Evolutionary conservation across 2,888 invertebrate genomes (phyloP), one percentile per base, ranked within the genome.

Genomic region (Morpho helenor): DNA sequence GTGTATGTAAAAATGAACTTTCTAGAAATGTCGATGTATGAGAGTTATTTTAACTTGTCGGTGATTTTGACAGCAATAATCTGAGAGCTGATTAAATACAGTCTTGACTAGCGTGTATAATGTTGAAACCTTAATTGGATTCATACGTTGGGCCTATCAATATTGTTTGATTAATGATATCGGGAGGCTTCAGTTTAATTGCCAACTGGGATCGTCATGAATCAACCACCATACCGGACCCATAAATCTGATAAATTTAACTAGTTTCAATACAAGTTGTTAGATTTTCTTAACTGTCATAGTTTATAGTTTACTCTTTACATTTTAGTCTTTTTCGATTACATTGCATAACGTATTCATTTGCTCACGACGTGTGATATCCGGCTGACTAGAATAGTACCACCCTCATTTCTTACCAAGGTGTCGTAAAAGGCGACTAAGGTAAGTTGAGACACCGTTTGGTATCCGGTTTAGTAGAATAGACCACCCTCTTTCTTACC

Each of bases 161-260:
- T 87, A 85, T 80, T 73, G 69, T 76, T 81, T 89, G 89, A 89
- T 90, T 89, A 87, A 90, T 90, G 85, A 81, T 82, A 86, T 82
- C 79, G 76, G 69, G 74, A 75, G 79, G 79, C 82, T 77, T 74
- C 76, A 76, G 74, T 83, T 83, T 88, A 88, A 88, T 88, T 89
- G 87, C 87, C 75, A 80, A 80, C 72, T 74, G 76, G 74, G 81
- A 81, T 78, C 72, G 75, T 84, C 82, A 86, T 88, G 87, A 87
- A 87, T 88, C 89, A 89, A 88, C 75, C n/a, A n/a, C n/a, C n/a
- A n/a, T 72, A 80, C 72, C 76, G 72, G 79, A 79, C 77, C 84
- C 80, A 82, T 87, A 84, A 82, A 86, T 87, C 86, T 82, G 86
- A 87, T 87, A 84, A 79, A 67, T 69, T 65, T 66, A 72, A 60